Evolutionary conservation across 2,888 invertebrate genomes (phyloP).

Genomic region (Stictocephala bisonia): DNA sequence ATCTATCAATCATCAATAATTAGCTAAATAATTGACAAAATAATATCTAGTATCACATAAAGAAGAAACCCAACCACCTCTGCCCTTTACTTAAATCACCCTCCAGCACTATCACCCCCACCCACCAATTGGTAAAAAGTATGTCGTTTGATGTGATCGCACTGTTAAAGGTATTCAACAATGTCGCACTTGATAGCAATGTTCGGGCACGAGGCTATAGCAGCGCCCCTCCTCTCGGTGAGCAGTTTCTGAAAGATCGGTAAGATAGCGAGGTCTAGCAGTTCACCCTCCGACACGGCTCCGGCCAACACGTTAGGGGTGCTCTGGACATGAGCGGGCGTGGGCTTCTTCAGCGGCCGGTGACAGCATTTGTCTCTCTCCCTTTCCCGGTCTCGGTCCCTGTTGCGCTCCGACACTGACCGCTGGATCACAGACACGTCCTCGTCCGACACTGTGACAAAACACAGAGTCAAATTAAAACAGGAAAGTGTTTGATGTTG

Average conservation of each 20-base stretch:
- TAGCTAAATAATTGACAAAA: too few relatives aligned
- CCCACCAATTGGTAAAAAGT: too few relatives aligned
- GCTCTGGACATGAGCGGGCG: slow-evolving; percentile 70
- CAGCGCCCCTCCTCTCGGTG: slow-evolving; percentile 82
- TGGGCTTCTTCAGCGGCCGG: slow-evolving; percentile 56
- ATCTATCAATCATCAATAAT: too few relatives aligned
- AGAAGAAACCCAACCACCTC: too few relatives aligned
- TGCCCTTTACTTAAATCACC: too few relatives aligned
- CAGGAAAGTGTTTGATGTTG: too few relatives aligned
- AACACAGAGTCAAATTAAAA: too few relatives aligned
- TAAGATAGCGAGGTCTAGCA: slow-evolving; percentile 86
- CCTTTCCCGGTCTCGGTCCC: slow-evolving; percentile 65
- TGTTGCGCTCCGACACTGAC: slow-evolving; percentile 66
- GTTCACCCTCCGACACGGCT: slow-evolving; percentile 85
- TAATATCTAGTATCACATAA: too few relatives aligned
- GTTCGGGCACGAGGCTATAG: slow-evolving; percentile 91
- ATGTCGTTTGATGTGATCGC: too few relatives aligned
- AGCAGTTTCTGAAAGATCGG: slow-evolving; percentile 94
- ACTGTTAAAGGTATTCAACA: slow-evolving; percentile 86
- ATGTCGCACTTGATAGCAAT: slow-evolving; percentile 96
- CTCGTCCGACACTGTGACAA: slow-evolving; percentile 53
- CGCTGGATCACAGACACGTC: slow-evolving; percentile 64
- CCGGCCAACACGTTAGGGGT: slow-evolving; percentile 69
- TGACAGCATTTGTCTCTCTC: slow-evolving; percentile 64
- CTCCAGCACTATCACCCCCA: too few relatives aligned